These are phyloP conservation scores for Thereva nobilitata DNA, from an alignment of 2,888 invertebrate genomes.

Conservation along the genomic window DNA sequence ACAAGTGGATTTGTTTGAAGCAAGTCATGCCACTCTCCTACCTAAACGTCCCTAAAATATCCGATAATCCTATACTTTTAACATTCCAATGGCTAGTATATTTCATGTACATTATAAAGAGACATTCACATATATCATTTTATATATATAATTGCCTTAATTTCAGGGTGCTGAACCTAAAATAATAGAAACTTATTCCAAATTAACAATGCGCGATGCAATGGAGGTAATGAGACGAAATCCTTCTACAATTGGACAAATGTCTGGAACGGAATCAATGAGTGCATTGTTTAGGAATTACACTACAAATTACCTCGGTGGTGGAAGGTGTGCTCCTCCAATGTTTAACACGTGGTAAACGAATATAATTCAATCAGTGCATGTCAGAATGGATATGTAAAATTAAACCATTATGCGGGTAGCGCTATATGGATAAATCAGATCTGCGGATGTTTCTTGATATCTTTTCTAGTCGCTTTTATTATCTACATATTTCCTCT, in stretches of 20 bases:
- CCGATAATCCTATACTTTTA: neutral
- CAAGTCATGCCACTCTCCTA: no score
- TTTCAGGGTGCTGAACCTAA: slow-evolving; percentile 81
- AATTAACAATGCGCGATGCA: slow-evolving; percentile 90
- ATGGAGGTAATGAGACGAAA: slow-evolving; percentile 89
- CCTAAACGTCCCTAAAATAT: no score
- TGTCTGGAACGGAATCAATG: slow-evolving; percentile 87
- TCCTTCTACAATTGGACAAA: slow-evolving; percentile 84
- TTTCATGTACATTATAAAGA: slow-evolving; percentile 14
- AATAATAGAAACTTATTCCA: slow-evolving; percentile 91
- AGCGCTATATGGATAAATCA: neutral
- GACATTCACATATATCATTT: neutral
- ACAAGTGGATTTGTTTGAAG: no score
- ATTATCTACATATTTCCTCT: no score
- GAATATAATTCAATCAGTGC: slow-evolving; percentile 51
- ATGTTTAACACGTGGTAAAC: slow-evolving; percentile 62
- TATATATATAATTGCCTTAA: slow-evolving; percentile 18
- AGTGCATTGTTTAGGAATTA: slow-evolving; percentile 89
- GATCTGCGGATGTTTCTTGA: neutral
- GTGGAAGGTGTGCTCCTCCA: slow-evolving; percentile 75
- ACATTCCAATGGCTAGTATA: slow-evolving; percentile 1
- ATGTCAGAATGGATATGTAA: slow-evolving; percentile 38
- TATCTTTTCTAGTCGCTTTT: slow-evolving; percentile 8
- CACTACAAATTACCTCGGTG: slow-evolving; percentile 80
- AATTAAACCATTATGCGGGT: slow-evolving; percentile 9